A percentile compares a stretch with the other conserved stretches of the same genome.
Conservation (phyloP, 2,888 invertebrate genomes). For the Melanostoma mellinum region DNA sequence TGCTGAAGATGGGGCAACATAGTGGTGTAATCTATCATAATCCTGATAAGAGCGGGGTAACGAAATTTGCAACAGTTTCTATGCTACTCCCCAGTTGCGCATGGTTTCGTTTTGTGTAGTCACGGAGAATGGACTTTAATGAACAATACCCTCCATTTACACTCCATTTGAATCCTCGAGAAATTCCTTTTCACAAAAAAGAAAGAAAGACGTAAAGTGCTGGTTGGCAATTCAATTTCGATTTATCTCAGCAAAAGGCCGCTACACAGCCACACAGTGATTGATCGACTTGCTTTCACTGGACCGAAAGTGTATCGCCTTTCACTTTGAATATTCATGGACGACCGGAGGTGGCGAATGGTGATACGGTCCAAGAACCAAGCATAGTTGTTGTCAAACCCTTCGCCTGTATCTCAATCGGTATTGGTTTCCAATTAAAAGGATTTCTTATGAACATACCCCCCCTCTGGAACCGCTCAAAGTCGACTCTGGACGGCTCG, state of each 20-base stretch:
- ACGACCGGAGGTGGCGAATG: not conserved
- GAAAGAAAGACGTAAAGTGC: constrained; percentile 2
- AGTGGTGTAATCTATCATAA: no score
- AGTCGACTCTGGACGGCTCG: not conserved
- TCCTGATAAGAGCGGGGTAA: no score
- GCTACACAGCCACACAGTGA: constrained; percentile 30
- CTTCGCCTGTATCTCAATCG: constrained; percentile 28
- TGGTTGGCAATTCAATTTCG: constrained; percentile 56
- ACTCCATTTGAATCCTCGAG: not conserved
- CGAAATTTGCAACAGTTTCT: no score
- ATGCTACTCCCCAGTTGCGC: no score
- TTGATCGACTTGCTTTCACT: constrained; percentile 57
- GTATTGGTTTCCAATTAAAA: constrained; percentile 68
- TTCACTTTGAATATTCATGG: constrained; percentile 68
- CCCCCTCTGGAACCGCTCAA: no score
- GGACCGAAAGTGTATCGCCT: constrained; percentile 61
- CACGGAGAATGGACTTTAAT: not conserved
- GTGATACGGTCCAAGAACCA: not conserved
- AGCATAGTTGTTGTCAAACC: constrained; percentile 50
- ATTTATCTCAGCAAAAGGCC: constrained; percentile 49
- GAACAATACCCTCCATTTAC: not conserved
- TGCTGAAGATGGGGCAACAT: no score
- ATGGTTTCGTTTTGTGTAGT: no score
- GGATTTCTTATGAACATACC: constrained; percentile 55
- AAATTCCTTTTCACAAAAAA: constrained; percentile 1